Percentiles rank a stretch among this genome's conserved stretches.
phyloP scores from a whole-genome alignment of 64 coral and sea anemone species.

The Porites australiensis region DNA sequence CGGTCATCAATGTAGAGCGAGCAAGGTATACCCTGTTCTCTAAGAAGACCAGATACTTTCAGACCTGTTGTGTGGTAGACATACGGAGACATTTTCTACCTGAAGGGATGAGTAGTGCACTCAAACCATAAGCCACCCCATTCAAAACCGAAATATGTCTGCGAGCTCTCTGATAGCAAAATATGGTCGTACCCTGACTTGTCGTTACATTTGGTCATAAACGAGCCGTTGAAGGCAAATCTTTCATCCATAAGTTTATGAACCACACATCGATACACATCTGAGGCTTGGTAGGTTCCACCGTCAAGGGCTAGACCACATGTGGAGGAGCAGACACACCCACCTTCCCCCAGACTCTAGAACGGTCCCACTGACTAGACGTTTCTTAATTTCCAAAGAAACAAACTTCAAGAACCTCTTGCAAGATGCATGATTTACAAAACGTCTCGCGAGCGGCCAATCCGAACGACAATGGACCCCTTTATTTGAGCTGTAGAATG shows the following conservation, averaged over 20 bases:
- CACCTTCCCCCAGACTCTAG: constrained; percentile 25
- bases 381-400: neutral
- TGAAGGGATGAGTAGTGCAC: constrained; percentile 1
- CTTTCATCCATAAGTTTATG: constrained; percentile 29
- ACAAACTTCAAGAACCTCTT: neutral
- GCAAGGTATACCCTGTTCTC: constrained; percentile 33
- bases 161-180: neutral
- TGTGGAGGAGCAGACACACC: neutral
- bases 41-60: neutral
- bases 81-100: constrained; percentile 21
- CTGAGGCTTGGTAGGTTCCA: constrained; percentile 24
- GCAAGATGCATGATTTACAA: constrained; percentile 2
- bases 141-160: constrained; percentile 10
- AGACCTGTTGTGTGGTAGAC: constrained; percentile 28
- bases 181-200: constrained; percentile 46
- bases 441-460: neutral
- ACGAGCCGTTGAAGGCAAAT: constrained; percentile 6
- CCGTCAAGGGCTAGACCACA: constrained; percentile 15
- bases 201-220: constrained; percentile 31
- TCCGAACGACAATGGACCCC: neutral
- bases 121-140: constrained; percentile 26
- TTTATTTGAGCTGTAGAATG: neutral
- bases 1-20: constrained; percentile 50
- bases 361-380: neutral
- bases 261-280: constrained; percentile 6